phyloP scores from a whole-genome alignment of 2,797 vertebrate genomes.

The Gila robusta region DNA sequence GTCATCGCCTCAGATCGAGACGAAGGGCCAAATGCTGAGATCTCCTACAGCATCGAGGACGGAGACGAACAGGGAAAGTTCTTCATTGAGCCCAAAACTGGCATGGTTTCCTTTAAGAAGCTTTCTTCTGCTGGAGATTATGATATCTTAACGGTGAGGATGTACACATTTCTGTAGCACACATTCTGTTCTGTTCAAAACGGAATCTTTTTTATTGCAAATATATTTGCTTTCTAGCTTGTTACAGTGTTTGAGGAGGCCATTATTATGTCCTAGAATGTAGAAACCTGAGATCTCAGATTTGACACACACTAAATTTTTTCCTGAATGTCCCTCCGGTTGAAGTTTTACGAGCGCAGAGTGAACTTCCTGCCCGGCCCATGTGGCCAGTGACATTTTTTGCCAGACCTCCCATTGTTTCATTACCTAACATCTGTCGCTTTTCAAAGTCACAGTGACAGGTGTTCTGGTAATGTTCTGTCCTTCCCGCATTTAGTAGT shows the following conservation, averaged over 20 bases:
- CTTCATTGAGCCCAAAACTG: slow-evolving; percentile 97
- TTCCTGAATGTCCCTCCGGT: slow-evolving; percentile 6
- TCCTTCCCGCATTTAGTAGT: neutral
- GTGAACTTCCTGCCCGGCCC: slow-evolving; percentile 23
- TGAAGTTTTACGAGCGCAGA: slow-evolving; percentile 14
- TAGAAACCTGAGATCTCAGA: slow-evolving; percentile 26
- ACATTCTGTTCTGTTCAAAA: neutral
- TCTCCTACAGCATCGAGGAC: slow-evolving; percentile 97
- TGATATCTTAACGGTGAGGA: slow-evolving; percentile 94
- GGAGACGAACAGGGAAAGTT: slow-evolving; percentile 95
- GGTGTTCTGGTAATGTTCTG: slow-evolving; percentile 37
- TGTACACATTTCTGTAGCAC: neutral
- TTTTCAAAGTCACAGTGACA: slow-evolving; percentile 38
- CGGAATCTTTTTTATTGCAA: neutral
- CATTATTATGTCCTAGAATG: neutral
- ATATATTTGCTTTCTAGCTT: neutral
- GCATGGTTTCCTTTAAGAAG: slow-evolving; percentile 94
- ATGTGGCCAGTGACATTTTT: slow-evolving; percentile 8
- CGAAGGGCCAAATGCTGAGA: slow-evolving; percentile 91
- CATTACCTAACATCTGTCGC: slow-evolving; percentile 31
- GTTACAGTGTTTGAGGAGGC: neutral
- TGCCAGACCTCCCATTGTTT: slow-evolving; percentile 41
- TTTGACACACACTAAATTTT: neutral
- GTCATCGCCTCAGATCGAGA: slow-evolving; percentile 93
- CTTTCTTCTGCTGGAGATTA: slow-evolving; percentile 92